Evolutionary conservation across 2,888 invertebrate genomes (phyloP), one percentile per base, ranked within the genome.

Genomic region (Danaus chrysippus): DNA sequence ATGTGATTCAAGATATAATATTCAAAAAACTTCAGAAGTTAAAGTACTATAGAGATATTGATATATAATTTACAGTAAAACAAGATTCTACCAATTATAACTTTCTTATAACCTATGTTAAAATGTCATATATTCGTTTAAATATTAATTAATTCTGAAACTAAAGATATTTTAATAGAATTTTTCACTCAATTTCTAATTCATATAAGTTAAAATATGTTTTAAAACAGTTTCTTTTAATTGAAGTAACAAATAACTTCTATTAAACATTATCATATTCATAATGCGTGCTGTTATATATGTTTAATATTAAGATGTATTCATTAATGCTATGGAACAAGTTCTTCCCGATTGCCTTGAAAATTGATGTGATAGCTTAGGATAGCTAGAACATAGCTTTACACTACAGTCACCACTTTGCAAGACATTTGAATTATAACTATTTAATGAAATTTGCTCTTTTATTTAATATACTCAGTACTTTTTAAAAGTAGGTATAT

Each of bases 301-400:
- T 8, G 10, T 34, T 42, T 55, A 42, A 13, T 6, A 13, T 13
- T 15, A 55, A 42, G 42, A 23, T 55, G 17, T 23, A 56, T 13
- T 17, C 10, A 56, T 56, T 53, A 13, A 49, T 15, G 17, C 49
- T 10, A 49, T 64, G 65, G 42, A 79, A 81, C 75, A 64, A 63
- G 77, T 74, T 81, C 81, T 82, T 83, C 80, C 82, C 73, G 61
- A 71, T 73, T 80, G 83, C 83, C 84, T 84, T 84, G 70, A 69
- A 73, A 57, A 65, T 71, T 67, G 71, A 68, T 67, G 65, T 65
- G 66, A 66, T 65, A 68, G 65, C 55, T 61, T 58, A 63, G 59
- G 62, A 53, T 60, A 60, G 59, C 59, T 65, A 60, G 67, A 58
- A 41, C 58, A 61, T 63, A 62, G 66, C 72, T 72, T 73, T 77